phyloP scores from a whole-genome alignment of 2,888 invertebrate genomes.

The Lepidocyrtinus sp. region DNA sequence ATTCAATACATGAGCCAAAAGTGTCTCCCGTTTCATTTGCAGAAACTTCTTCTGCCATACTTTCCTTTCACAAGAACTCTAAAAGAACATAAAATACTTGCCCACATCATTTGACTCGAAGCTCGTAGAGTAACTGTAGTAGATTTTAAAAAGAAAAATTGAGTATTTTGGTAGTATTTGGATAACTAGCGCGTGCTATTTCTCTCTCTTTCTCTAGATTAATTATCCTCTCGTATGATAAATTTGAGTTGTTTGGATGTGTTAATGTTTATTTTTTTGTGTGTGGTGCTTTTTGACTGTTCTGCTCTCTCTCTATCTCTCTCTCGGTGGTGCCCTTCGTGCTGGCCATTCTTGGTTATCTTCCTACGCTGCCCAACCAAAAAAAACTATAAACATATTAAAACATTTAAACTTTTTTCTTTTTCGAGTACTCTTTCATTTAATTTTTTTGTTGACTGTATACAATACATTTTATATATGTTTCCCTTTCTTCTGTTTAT shows the following conservation, averaged over 20 bases:
- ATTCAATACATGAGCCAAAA: too few relatives aligned
- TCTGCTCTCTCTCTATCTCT: constrained; percentile 66
- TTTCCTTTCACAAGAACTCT: too few relatives aligned
- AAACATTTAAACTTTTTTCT: constrained; percentile 1
- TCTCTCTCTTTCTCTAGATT: constrained; percentile 56
- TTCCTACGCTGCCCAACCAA: constrained; percentile 65
- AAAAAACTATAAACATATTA: constrained; percentile 33
- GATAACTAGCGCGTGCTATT: neutral
- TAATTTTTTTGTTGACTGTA: constrained; percentile 1
- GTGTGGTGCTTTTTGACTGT: constrained; percentile 71
- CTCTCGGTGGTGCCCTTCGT: constrained; percentile 70
- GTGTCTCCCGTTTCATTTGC: too few relatives aligned
- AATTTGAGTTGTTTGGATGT: constrained; percentile 63
- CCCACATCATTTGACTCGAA: too few relatives aligned
- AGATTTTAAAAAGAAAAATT: too few relatives aligned
- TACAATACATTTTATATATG: neutral
- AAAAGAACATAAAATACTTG: too few relatives aligned
- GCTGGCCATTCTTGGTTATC: constrained; percentile 70
- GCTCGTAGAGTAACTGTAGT: too few relatives aligned
- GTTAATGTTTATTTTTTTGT: constrained; percentile 65
- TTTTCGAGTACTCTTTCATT: neutral
- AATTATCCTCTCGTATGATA: constrained; percentile 24
- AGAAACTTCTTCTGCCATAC: too few relatives aligned
- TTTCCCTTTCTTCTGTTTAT: constrained; percentile 8
- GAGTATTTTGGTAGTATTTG: too few relatives aligned